Percentiles rank a stretch among this genome's conserved stretches.
These are phyloP conservation scores for Brachionus rubens DNA, from an alignment of 1,140 invertebrate species.

Conservation along the genomic window DNA sequence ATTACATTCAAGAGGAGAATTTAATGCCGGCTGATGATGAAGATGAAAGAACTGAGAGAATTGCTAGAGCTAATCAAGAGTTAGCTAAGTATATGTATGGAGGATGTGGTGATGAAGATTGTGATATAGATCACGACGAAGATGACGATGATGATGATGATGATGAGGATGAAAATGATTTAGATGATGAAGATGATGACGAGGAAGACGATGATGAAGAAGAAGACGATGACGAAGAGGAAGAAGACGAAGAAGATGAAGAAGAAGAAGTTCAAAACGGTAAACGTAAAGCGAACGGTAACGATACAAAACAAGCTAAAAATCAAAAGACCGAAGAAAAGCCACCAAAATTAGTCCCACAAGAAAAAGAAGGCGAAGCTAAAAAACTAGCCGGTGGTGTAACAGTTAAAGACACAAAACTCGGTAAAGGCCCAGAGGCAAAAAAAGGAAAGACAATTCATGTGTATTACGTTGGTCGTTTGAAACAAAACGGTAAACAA, in stretches of 20 bases:
- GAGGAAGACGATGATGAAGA: slow-evolving; percentile 28
- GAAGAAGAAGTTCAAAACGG: not conserved
- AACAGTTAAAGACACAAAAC: slow-evolving; percentile 1
- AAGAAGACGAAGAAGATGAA: slow-evolving; percentile 15
- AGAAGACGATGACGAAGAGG: slow-evolving; percentile 15
- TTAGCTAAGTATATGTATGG: slow-evolving; percentile 5
- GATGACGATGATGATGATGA: slow-evolving; percentile 7
- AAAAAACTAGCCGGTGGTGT: slow-evolving; percentile 33
- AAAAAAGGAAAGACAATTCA: slow-evolving; percentile 29
- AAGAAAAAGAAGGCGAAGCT: not conserved
- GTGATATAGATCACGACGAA: not conserved
- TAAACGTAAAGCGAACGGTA: not conserved
- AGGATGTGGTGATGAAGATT: not conserved
- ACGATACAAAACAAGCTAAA: not conserved
- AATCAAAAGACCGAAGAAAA: slow-evolving; percentile 28
- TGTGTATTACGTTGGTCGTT: slow-evolving; percentile 41
- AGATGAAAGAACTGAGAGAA: not conserved
- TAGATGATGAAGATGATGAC: slow-evolving; percentile 19
- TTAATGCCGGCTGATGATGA: slow-evolving; percentile 3
- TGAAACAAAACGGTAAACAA: slow-evolving; percentile 38
- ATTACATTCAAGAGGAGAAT: slow-evolving; percentile 39
- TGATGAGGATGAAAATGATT: not conserved
- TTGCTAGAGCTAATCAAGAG: slow-evolving; percentile 17
- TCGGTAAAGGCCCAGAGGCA: slow-evolving; percentile 31
- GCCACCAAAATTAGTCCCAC: not conserved